Conservation (phyloP, 2,888 invertebrate genomes). For the Amiota mariae region DNA sequence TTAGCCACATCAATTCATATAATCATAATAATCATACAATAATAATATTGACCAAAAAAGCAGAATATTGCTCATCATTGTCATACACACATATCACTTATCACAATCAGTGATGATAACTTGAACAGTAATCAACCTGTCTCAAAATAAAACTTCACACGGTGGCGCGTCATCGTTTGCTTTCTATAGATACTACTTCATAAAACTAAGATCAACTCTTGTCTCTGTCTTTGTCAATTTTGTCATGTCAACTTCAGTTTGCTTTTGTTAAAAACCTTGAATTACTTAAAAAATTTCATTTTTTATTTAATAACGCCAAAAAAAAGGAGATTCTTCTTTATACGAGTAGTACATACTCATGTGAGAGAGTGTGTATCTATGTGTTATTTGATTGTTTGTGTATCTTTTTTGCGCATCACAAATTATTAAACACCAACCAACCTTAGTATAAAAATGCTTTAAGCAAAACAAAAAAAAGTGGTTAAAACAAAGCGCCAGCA, state of each 20-base stretch:
- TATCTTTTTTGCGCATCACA: conserved; percentile 17
- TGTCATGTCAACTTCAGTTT: neutral
- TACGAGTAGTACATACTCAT: too few species aligned
- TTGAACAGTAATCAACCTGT: conserved; percentile 69
- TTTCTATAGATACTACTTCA: neutral
- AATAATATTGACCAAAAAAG: conserved; percentile 26
- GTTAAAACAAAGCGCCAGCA: conserved; percentile 21
- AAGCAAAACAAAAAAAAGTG: conserved; percentile 1
- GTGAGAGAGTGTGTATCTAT: too few species aligned
- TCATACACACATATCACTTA: conserved; percentile 61
- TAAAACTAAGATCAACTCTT: too few species aligned
- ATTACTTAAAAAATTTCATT: conserved; percentile 65
- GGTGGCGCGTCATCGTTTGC: conserved; percentile 28
- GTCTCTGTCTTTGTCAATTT: neutral
- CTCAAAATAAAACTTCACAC: conserved; percentile 50
- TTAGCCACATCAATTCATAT: conserved; percentile 27
- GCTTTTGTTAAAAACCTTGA: conserved; percentile 28
- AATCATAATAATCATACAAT: neutral
- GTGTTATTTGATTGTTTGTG: too few species aligned
- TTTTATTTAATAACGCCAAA: conserved; percentile 62
- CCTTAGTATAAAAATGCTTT: conserved; percentile 40
- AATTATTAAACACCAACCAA: conserved; percentile 33
- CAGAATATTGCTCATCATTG: conserved; percentile 48
- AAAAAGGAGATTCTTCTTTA: neutral
- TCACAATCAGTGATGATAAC: conserved; percentile 68